Conservation (phyloP, 1,140 invertebrate species). For the Drosophila kikkawai region DNA sequence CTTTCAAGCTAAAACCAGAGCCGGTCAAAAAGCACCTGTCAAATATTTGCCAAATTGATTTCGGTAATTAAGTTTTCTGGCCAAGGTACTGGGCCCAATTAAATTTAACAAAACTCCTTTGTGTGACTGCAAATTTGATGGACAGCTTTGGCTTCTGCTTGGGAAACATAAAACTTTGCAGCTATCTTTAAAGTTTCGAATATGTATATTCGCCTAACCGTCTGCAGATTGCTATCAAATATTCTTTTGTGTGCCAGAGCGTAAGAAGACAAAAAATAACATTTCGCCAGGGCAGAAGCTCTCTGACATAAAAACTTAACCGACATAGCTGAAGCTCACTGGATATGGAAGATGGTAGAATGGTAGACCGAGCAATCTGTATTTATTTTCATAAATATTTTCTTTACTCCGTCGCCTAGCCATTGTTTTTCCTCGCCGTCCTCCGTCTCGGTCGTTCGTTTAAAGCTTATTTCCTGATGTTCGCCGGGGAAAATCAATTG, state of each 20-base stretch:
- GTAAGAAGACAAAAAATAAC: slow-evolving; percentile 53
- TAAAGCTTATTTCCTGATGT: slow-evolving; percentile 44
- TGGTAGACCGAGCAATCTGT: slow-evolving; percentile 24
- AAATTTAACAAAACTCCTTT: slow-evolving; percentile 7
- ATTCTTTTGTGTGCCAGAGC: slow-evolving; percentile 43
- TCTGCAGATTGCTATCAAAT: slow-evolving; percentile 63
- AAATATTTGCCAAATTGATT: slow-evolving; percentile 31
- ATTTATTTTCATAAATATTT: slow-evolving; percentile 58
- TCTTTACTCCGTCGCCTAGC: slow-evolving; percentile 20
- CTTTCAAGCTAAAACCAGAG: neutral
- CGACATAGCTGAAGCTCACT: slow-evolving; percentile 37
- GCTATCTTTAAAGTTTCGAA: slow-evolving; percentile 34
- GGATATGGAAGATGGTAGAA: slow-evolving; percentile 8
- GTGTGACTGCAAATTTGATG: neutral
- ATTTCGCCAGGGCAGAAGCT: slow-evolving; percentile 38
- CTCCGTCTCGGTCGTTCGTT: neutral
- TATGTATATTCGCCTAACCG: slow-evolving; percentile 29
- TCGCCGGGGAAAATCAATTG: slow-evolving; percentile 52
- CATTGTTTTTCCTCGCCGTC: slow-evolving; percentile 16
- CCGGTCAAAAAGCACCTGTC: neutral
- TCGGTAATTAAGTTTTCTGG: slow-evolving; percentile 10
- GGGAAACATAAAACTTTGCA: slow-evolving; percentile 6
- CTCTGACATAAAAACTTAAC: slow-evolving; percentile 45
- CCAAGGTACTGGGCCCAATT: neutral
- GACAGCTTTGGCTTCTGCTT: slow-evolving; percentile 1